A percentile compares a stretch with the other conserved stretches of the same genome.
These are phyloP conservation scores for Ellobius talpinus DNA, from an alignment of 2,113 vertebrate species.

Conservation along the genomic window DNA sequence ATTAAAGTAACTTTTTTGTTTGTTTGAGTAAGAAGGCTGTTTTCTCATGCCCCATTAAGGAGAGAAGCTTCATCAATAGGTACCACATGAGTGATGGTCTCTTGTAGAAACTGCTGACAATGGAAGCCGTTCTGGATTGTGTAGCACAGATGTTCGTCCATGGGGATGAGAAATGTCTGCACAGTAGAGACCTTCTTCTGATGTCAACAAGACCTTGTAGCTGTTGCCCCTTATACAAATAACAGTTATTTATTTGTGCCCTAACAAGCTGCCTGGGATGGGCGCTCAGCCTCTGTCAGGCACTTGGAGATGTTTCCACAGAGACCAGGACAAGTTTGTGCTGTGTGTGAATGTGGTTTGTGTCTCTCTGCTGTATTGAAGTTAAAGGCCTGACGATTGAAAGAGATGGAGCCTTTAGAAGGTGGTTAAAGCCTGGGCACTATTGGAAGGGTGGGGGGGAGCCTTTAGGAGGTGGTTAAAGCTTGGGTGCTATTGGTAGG, in stretches of 20 bases:
- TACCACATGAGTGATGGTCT: not conserved
- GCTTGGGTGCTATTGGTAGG: not conserved
- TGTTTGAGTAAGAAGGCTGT: slow-evolving; percentile 24
- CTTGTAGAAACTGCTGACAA: not conserved
- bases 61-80: not conserved
- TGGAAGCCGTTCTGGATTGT: slow-evolving; percentile 3
- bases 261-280: not conserved
- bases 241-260: too few relatives aligned
- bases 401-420: not conserved
- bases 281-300: not conserved
- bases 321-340: not conserved
- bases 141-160: not conserved
- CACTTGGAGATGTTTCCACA: not conserved
- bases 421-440: not conserved
- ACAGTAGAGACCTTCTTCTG: not conserved
- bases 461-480: not conserved
- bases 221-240: not conserved
- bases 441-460: not conserved
- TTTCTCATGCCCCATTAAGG: slow-evolving; percentile 30
- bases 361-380: not conserved
- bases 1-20: slow-evolving; percentile 13
- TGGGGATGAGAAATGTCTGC: not conserved
- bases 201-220: not conserved
- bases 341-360: not conserved
- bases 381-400: not conserved